phyloP scores from a whole-genome alignment of 2,113 vertebrate species.

The Prietella phreatophila region DNA sequence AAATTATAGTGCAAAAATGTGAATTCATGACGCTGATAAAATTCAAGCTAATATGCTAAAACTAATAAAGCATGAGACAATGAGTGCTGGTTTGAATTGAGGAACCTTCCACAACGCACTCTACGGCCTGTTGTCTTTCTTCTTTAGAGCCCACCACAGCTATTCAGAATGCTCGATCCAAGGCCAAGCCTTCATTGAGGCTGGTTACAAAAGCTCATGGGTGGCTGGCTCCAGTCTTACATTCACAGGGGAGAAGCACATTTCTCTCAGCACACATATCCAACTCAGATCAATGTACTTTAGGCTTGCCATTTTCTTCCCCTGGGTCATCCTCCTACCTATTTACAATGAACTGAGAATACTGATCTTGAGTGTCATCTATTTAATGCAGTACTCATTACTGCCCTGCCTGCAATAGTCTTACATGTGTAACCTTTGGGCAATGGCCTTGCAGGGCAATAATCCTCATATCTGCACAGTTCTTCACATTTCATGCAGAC shows the following conservation, averaged over 20 bases:
- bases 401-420: neutral
- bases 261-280: conserved; percentile 14
- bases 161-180: conserved; percentile 32
- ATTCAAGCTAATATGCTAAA: neutral
- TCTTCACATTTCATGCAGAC: conserved; percentile 3
- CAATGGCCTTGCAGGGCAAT: conserved; percentile 2
- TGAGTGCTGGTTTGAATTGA: neutral
- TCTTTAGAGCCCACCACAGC: conserved; percentile 36
- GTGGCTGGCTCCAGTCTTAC: conserved; percentile 43
- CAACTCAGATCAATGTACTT: conserved; percentile 26
- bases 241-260: conserved; percentile 23
- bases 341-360: conserved; percentile 2
- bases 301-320: neutral
- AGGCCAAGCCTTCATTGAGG: conserved; percentile 31
- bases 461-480: neutral
- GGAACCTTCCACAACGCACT: neutral
- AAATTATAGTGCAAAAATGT: neutral
- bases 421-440: conserved; percentile 9
- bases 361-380: neutral
- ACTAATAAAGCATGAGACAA: conserved; percentile 18
- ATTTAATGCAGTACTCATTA: conserved; percentile 16
- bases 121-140: conserved; percentile 17
- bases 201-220: conserved; percentile 41
- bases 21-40: neutral
- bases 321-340: conserved; percentile 39